A percentile compares a stretch with the other conserved stretches of the same genome.
Conservation (phyloP, 2,797 vertebrate species). For the Darevskia nairensis region DNA sequence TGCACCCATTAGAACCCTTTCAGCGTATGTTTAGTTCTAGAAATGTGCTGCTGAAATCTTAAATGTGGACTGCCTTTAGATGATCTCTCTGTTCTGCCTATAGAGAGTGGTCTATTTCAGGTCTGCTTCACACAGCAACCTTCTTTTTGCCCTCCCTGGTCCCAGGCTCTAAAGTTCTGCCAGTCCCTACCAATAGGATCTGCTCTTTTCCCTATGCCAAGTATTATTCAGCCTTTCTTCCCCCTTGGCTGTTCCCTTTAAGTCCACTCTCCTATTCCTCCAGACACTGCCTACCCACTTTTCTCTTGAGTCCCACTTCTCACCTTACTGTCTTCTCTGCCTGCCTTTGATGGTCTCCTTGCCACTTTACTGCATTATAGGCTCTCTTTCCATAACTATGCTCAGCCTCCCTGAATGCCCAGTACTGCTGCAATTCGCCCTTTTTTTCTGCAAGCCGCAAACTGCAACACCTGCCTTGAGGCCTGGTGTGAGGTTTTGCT, state of each 20-base stretch:
- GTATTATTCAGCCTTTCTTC: background rate
- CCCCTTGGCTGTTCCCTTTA: background rate
- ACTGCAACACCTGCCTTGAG: background rate
- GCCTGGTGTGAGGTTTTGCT: background rate
- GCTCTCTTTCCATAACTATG: background rate
- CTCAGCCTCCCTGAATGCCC: background rate
- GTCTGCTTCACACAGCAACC: too few relatives aligned
- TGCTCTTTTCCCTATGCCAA: background rate
- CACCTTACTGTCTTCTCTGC: background rate
- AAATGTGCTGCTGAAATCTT: slow-evolving; percentile 22
- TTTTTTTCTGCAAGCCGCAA: background rate
- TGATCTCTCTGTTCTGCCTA: background rate
- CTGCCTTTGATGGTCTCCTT: background rate
- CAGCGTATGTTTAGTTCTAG: slow-evolving; percentile 40
- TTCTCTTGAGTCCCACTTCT: background rate
- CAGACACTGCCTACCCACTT: background rate
- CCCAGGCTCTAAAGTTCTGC: background rate
- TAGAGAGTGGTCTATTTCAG: background rate
- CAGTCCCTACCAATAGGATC: background rate
- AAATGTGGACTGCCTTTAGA: rapidly evolving
- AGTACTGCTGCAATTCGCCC: background rate
- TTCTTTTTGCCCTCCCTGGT: background rate
- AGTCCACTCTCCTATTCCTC: background rate
- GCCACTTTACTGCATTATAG: background rate
- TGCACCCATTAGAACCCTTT: background rate